Conservation (phyloP, 2,797 vertebrate species). For the Enteromius unitaeniatus region DNA sequence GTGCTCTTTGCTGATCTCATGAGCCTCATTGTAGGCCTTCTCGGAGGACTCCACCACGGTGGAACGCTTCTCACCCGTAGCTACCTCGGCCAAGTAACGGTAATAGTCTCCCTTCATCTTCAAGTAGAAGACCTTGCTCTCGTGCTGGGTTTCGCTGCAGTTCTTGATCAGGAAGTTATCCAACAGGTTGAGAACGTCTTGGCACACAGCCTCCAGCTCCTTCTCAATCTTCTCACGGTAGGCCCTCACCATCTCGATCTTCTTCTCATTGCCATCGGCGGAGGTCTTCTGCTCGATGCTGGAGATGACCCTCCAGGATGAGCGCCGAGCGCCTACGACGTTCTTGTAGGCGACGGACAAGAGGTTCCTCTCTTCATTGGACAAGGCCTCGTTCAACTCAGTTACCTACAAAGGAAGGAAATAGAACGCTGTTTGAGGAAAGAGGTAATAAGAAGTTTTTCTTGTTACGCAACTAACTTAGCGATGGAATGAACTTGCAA, state of each 20-base stretch:
- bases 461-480: background rate
- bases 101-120: constrained; percentile 99
- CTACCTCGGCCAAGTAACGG: constrained; percentile 97
- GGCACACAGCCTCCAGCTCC: constrained; percentile 96
- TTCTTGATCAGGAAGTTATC: constrained; percentile 99
- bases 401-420: constrained; percentile 84
- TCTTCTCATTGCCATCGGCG: constrained; percentile 97
- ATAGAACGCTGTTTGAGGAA: constrained; percentile 18
- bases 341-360: constrained; percentile 98
- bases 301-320: constrained; percentile 98
- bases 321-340: constrained; percentile 94
- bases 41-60: constrained; percentile 96
- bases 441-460: background rate
- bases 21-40: constrained; percentile 97
- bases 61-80: constrained; percentile 94
- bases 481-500: background rate
- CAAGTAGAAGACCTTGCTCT: constrained; percentile 99
- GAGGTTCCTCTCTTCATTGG: constrained; percentile 97
- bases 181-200: constrained; percentile 96
- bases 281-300: constrained; percentile 99
- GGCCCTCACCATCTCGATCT: constrained; percentile 97
- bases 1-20: constrained; percentile 99
- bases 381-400: constrained; percentile 95
- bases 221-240: constrained; percentile 99
- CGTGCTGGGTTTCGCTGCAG: constrained; percentile 97